Base-by-base conservation (phyloP, 2,113 vertebrate species). In the Platichthys stellatus region DNA sequence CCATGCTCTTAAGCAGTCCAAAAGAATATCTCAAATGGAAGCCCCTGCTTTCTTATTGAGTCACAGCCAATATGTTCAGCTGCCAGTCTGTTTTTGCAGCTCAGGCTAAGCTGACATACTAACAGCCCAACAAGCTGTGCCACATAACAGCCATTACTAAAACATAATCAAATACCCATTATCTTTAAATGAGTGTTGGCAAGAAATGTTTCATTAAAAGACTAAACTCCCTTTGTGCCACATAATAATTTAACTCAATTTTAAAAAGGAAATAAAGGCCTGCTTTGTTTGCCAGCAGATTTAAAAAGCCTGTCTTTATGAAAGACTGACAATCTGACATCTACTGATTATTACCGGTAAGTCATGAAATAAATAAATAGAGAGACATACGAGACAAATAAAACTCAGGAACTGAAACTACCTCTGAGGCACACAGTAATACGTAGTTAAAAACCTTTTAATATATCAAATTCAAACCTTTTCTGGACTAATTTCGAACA, bases 151-250 rank as follows among this genome's bases (percentile, higher is more conserved):
- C 61, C 63, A 64, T 64, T 72, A 85, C 62, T 65, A 82, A 82
- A 76, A 49, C 75, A 78, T 65, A 70, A 87, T 82, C 76, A 90
- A 78, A 82, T 74, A 49, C 23, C 68, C 45, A 77, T 86, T 81
- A 80, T 76, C 71, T 74, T 56, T 45, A 78, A 76, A 66, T 68
- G 57, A 61, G 24, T n/a, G 23, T 8, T 74, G 70, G 76, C 73
- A 67, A 60, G 28, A 81, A 74, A 72, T 12, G 18, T 18, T 72
- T 76, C 24, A 72, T 79, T 69, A 57, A 56, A 69, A 61, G 47
- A 65, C 54, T 57, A 6, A 54, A 53, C 80, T 63, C 58, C 40
- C 20, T 73, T 61, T 0, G 4, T 7, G 17, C 24, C 23, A 15
- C 49, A 45, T 69, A 20, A 35, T 45, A 49, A 69, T 60, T 74